Base-by-base conservation (phyloP, 2,888 invertebrate genomes). In the Leucophora obtusa region DNA sequence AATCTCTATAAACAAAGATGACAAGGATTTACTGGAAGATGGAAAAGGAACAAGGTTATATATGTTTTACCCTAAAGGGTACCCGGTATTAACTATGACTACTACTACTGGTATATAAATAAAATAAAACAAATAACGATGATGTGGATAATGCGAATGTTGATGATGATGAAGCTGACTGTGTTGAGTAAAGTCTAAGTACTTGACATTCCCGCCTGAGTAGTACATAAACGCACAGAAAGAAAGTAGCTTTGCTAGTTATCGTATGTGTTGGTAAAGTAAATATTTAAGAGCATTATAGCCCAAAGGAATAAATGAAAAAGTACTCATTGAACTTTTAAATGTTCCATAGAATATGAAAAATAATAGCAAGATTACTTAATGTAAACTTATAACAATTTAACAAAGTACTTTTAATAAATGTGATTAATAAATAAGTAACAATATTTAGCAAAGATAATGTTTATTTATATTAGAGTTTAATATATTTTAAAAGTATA, bases 1-100 rank as follows among this genome's bases (percentile, higher is more conserved):
- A 24, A 1, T 15, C 7, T 8, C 5, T 56, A 14, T 56, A 6
- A 56, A 56, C n/a, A 24, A 18, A 53, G 21, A 17, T 18, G 24
- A 28, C 7, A 54, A 28, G 14, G 14, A 28, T 8, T 14, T 59
- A 17, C 47, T 17, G 28, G 47, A 1, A 18, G 6, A 33, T 62
- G 24, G 14, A 62, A 6, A 43, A 63, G 66, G 50, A 72, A 51
- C 66, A 78, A 66, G 60, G 59, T 78, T 78, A 72, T 38, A 62
- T 28, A 78, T 72, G 54, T 68, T 78, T 78, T 66, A 28, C 50
- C 66, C 77, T n/a, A 28, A 72, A 72, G 77, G 66, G 60, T 54
- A 53, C 15, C 15, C 38, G 60, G 70, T 9, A 66, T 66, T 51
- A 59, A 62, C 51, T 59, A 53, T n/a, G 38, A 38, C 76, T 58